Conservation (phyloP, 2,113 vertebrate species). For the Uropsilus gracilis region DNA sequence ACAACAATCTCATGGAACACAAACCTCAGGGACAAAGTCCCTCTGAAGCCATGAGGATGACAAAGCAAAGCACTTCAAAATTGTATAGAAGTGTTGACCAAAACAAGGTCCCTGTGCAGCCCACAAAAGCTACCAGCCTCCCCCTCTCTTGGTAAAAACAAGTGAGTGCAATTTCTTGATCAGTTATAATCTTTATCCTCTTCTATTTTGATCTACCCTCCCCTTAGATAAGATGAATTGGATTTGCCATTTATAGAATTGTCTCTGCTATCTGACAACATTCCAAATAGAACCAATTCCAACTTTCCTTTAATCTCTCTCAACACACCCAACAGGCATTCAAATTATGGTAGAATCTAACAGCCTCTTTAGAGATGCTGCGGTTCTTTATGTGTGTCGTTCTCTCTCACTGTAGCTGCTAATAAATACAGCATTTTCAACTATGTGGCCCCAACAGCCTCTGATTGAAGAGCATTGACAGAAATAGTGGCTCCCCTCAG, state of each 20-base stretch:
- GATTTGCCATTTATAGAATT: not conserved
- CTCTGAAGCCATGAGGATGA: not conserved
- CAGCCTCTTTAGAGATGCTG: not conserved
- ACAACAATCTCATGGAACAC: not conserved
- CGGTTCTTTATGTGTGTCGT: not conserved
- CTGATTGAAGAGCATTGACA: not conserved
- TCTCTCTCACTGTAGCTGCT: not conserved
- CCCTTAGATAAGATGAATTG: not conserved
- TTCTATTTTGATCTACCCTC: rapidly evolving
- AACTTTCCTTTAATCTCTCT: not conserved
- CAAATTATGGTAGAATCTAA: not conserved
- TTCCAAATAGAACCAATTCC: not conserved
- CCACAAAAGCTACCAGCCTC: not conserved
- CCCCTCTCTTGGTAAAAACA: not conserved
- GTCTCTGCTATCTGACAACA: not conserved
- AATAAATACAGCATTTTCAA: not conserved
- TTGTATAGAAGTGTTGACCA: not conserved
- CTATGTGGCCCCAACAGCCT: not conserved
- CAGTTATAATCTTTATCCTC: not conserved
- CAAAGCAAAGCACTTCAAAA: not conserved
- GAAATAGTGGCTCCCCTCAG: not conserved
- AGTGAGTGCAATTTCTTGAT: not conserved
- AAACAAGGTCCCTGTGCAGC: not conserved
- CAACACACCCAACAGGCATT: not conserved
- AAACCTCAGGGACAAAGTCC: not conserved